phyloP scores from a whole-genome alignment of 2,797 vertebrate genomes.

The Paramormyrops hopkinsi region DNA sequence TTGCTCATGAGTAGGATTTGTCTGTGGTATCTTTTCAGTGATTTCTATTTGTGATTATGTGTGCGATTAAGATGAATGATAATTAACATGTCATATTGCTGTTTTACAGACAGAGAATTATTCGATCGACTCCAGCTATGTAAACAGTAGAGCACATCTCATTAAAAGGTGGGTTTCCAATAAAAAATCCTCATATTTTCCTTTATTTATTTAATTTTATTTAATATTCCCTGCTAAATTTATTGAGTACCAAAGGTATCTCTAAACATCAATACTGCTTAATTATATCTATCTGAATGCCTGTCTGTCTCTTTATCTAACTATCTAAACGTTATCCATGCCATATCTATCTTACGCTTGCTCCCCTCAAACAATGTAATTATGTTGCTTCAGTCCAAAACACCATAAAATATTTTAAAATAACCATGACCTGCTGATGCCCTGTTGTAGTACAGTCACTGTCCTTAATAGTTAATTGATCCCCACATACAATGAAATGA shows the following conservation, averaged over 20 bases:
- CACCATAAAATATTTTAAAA: background rate
- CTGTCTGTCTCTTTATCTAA: background rate
- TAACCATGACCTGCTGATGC: background rate
- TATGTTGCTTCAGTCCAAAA: background rate
- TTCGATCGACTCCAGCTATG: conserved; percentile 96
- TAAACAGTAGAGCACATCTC: conserved; percentile 98
- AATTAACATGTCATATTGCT: conserved; percentile 64
- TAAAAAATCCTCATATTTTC: conserved; percentile 50
- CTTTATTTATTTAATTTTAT: conserved; percentile 21
- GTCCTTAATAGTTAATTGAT: background rate
- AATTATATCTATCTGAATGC: background rate
- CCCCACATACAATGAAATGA: background rate
- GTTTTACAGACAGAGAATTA: conserved; percentile 89
- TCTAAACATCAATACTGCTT: background rate
- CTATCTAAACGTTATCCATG: background rate
- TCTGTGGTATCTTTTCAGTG: background rate
- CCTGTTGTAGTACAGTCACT: background rate
- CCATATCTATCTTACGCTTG: background rate
- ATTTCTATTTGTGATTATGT: conserved; percentile 36
- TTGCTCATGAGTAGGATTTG: background rate
- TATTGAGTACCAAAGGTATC: background rate
- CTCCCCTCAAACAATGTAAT: background rate
- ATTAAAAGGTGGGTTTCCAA: conserved; percentile 94
- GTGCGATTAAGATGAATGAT: conserved; percentile 66
- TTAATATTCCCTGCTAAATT: background rate